These are phyloP conservation scores for Pseudochaenichthys georgianus DNA, from an alignment of 2,797 vertebrate genomes.

Conservation along the genomic window DNA sequence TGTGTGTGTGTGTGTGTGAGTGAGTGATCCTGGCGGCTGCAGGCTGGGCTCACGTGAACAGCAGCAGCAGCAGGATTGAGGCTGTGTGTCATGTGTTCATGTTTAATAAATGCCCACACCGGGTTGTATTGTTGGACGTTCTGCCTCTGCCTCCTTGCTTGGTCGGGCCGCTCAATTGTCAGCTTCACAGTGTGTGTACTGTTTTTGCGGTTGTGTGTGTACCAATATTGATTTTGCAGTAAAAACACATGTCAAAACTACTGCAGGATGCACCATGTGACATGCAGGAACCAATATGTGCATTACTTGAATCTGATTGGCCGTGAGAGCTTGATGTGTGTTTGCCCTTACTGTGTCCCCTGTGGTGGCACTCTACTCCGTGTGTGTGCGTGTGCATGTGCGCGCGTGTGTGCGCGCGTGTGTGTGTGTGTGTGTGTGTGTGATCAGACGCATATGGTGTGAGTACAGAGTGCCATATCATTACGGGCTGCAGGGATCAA, in stretches of 20 bases:
- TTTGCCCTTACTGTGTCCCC: conserved; percentile 71
- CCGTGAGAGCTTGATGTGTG: conserved; percentile 38
- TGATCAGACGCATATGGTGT: conserved; percentile 36
- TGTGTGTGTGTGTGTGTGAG: too few relatives aligned
- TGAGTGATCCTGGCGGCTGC: too few relatives aligned
- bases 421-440: conserved; percentile 9
- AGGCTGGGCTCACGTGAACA: too few relatives aligned
- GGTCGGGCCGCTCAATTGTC: too few relatives aligned
- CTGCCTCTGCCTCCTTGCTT: too few relatives aligned
- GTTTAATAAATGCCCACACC: too few relatives aligned
- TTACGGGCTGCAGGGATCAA: conserved; percentile 38
- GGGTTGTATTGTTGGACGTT: too few relatives aligned
- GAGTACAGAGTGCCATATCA: conserved; percentile 49
- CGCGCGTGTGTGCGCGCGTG: conserved; percentile 11
- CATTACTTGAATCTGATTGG: conserved; percentile 53
- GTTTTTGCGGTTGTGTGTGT: conserved; percentile 20
- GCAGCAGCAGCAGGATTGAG: too few relatives aligned
- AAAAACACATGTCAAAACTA: conserved; percentile 51
- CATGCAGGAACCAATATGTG: conserved; percentile 46
- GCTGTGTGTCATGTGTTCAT: too few relatives aligned
- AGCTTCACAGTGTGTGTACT: background rate
- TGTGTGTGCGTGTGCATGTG: conserved; percentile 11
- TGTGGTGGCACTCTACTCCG: conserved; percentile 32
- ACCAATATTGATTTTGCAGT: conserved; percentile 58
- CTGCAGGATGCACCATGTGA: conserved; percentile 67